These are phyloP conservation scores for Hylaeus anthracinus DNA, from an alignment of 1,140 invertebrate species.

Conservation along the genomic window DNA sequence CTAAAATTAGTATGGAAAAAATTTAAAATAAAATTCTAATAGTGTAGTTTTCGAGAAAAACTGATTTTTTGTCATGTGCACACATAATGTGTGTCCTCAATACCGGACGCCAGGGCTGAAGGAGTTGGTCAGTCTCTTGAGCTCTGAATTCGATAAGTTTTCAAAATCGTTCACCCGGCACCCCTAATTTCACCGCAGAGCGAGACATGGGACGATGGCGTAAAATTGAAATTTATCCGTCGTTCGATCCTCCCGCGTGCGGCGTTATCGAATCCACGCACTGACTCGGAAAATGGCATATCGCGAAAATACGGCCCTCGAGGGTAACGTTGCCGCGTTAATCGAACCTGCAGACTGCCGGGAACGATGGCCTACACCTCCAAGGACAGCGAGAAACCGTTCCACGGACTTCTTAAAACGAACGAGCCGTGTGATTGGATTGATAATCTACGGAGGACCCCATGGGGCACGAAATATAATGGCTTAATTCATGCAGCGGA, in stretches of 20 bases:
- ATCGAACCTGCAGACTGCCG: constrained; percentile 26
- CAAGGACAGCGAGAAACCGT: constrained; percentile 59
- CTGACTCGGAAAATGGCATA: constrained; percentile 33
- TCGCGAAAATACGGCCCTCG: constrained; percentile 15
- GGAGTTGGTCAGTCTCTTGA: too few relatives aligned
- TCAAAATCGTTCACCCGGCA: too few relatives aligned
- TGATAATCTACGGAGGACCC: constrained; percentile 65
- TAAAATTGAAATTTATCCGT: not conserved
- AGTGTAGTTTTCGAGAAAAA: too few relatives aligned
- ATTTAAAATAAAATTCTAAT: too few relatives aligned
- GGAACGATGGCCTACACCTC: constrained; percentile 27
- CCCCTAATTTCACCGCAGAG: too few relatives aligned
- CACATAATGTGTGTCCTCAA: too few relatives aligned
- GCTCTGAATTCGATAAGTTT: too few relatives aligned
- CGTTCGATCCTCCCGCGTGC: not conserved
- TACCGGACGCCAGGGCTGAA: too few relatives aligned
- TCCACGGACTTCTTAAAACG: constrained; percentile 60
- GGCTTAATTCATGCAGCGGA: constrained; percentile 67
- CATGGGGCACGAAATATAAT: constrained; percentile 66
- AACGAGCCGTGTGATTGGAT: constrained; percentile 68
- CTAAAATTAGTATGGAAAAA: too few relatives aligned
- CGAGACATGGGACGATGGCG: not conserved
- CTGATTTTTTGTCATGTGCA: too few relatives aligned
- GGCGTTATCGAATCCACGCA: constrained; percentile 26
- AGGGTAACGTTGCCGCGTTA: constrained; percentile 51